Percentiles rank a stretch among this genome's conserved stretches.
These are phyloP conservation scores for Physella acuta DNA, from an alignment of 1,140 invertebrate species.

Conservation along the genomic window DNA sequence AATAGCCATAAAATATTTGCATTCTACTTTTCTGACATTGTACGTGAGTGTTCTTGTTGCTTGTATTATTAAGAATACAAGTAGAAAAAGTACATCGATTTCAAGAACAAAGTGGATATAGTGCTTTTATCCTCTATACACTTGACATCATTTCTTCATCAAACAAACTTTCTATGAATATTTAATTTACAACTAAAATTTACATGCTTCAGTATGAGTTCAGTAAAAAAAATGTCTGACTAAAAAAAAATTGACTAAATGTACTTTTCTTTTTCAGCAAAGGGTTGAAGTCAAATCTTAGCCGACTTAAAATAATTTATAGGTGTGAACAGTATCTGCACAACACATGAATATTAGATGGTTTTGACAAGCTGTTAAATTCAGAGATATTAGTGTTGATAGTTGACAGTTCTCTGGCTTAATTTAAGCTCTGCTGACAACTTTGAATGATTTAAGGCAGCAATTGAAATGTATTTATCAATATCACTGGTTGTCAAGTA, in stretches of 20 bases:
- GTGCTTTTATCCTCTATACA: no score
- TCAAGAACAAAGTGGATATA: no score
- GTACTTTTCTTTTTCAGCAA: slow-evolving; percentile 18
- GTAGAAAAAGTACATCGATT: no score
- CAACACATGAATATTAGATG: no score
- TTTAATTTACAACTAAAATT: no score
- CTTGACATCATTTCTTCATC: no score
- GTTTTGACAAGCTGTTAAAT: neutral
- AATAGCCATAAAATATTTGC: neutral
- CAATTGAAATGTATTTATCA: neutral
- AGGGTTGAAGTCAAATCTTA: slow-evolving; percentile 29
- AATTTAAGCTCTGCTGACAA: neutral
- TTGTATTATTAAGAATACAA: neutral
- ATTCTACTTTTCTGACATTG: neutral
- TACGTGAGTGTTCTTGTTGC: neutral
- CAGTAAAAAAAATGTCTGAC: no score
- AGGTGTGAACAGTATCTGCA: no score
- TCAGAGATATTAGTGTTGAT: neutral
- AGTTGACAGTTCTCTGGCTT: neutral
- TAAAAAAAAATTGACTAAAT: no score
- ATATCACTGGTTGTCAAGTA: neutral
- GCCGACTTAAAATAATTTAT: no score
- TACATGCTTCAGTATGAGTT: no score
- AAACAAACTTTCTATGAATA: no score
- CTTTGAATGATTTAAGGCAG: neutral